These are phyloP conservation scores for Eupithecia pulchellata DNA, from an alignment of 2,888 invertebrate genomes.

Conservation along the genomic window DNA sequence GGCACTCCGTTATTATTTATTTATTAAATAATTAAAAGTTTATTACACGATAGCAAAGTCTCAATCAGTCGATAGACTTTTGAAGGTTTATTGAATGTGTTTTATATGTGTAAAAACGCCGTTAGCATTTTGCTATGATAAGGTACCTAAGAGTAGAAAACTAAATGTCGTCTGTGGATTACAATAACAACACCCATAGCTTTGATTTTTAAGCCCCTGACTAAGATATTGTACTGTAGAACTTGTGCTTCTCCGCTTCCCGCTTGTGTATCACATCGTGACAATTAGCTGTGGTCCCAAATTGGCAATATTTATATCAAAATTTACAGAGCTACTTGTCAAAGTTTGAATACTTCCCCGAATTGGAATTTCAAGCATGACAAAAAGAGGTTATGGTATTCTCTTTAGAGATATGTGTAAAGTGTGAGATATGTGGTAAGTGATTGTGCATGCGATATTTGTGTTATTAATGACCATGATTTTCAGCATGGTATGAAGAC, in stretches of 20 bases:
- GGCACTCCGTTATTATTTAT: too few relatives aligned
- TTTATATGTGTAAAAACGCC: too few relatives aligned
- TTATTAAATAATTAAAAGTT: too few relatives aligned
- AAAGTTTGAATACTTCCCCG: neutral
- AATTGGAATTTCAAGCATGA: neutral
- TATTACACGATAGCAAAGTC: too few relatives aligned
- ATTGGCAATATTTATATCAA: conserved; percentile 33
- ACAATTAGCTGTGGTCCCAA: conserved; percentile 47
- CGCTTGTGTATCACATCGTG: conserved; percentile 50
- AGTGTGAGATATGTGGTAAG: neutral
- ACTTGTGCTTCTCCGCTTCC: conserved; percentile 43
- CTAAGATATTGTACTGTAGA: conserved; percentile 44
- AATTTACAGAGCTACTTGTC: conserved; percentile 50
- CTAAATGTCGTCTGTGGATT: neutral
- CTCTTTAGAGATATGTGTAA: neutral
- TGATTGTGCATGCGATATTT: conserved; percentile 1
- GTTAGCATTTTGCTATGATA: neutral
- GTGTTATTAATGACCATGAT: neutral
- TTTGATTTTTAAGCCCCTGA: neutral
- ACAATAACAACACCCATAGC: too few relatives aligned
- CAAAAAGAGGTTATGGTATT: neutral
- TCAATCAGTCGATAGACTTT: too few relatives aligned
- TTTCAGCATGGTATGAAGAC: neutral
- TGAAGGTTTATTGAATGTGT: neutral
- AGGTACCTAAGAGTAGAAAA: neutral